Evolutionary conservation across 2,888 invertebrate species (phyloP), one percentile per base, ranked within the genome.

Genomic region (Rhogogaster chlorosoma): DNA sequence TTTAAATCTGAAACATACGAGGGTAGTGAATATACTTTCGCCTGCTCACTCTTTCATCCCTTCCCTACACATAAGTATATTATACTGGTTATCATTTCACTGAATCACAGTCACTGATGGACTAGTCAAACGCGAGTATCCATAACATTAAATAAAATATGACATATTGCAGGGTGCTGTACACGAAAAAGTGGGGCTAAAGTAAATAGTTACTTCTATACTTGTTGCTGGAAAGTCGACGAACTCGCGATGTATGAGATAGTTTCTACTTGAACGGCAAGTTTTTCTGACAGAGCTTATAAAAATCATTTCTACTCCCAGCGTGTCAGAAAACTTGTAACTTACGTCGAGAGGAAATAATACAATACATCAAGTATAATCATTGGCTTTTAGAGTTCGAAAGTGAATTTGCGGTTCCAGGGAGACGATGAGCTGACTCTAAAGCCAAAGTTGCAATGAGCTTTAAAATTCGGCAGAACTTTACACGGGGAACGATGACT

Each of bases 1-100:
- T 70, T 83, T 26, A 32, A 83, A 67, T 83, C 67, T 49, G 83
- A 67, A 83, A 83, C 83, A 70, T 83, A 67, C 80, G 64, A 85
- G 83, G 80, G 61, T 61, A 61, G 15, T 18, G 80, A 57, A 36
- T 61, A 61, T 80, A 80, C 71, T 42, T 73, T 84, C 73, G 64
- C 77, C 85, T 86, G 64, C 86, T 67, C 67, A 80, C 75, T 73
- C 71, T 73, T 38, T 73, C 36, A 73, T 73, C 71, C 26, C 26
- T 73, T 32, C 7, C 15, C 42, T 26, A 9, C 4, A 7, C 32
- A 12, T 22, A n/a, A n/a, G n/a, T n/a, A n/a, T n/a, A n/a, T n/a
- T n/a, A n/a, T 15, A 22, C 38, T 5, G 42, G 12, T 57, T 75
- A 73, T 85, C 84, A 84, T 84, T 87, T 87, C 82, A 85, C 64